These are phyloP conservation scores for Lasius fuliginosus DNA, from an alignment of 2,888 invertebrate species.

Conservation along the genomic window DNA sequence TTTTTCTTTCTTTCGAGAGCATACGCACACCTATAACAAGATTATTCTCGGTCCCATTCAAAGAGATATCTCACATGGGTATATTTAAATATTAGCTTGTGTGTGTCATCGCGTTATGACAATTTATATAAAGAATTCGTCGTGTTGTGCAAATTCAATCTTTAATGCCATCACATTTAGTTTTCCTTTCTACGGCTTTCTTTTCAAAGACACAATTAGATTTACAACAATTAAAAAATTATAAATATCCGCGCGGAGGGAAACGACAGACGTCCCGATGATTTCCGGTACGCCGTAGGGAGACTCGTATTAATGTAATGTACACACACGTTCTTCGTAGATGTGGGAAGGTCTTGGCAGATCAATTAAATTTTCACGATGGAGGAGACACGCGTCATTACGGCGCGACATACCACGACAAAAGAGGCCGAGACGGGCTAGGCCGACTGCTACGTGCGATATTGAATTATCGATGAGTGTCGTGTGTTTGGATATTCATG, in stretches of 20 bases:
- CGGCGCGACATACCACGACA: conserved; percentile 78
- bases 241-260: conserved; percentile 3
- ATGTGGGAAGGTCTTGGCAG: conserved; percentile 65
- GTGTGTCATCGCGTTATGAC: conserved; percentile 15
- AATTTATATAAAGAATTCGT: background rate
- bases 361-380: conserved; percentile 75
- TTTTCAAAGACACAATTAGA: no score
- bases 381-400: conserved; percentile 72
- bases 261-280: conserved; percentile 8
- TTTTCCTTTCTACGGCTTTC: background rate
- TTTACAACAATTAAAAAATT: conserved; percentile 23
- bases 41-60: background rate
- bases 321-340: conserved; percentile 31
- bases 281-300: conserved; percentile 18
- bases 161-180: background rate
- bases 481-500: conserved; percentile 80
- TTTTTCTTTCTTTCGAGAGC: background rate
- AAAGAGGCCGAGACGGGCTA: conserved; percentile 65
- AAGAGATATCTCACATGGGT: background rate
- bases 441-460: conserved; percentile 75
- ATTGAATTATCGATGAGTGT: conserved; percentile 84
- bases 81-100: conserved; percentile 42
- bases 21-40: background rate
- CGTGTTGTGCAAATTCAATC: conserved; percentile 25
- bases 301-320: conserved; percentile 23